Evolutionary conservation across 2,888 invertebrate genomes (phyloP).

Genomic region (Cheilosia pagana): DNA sequence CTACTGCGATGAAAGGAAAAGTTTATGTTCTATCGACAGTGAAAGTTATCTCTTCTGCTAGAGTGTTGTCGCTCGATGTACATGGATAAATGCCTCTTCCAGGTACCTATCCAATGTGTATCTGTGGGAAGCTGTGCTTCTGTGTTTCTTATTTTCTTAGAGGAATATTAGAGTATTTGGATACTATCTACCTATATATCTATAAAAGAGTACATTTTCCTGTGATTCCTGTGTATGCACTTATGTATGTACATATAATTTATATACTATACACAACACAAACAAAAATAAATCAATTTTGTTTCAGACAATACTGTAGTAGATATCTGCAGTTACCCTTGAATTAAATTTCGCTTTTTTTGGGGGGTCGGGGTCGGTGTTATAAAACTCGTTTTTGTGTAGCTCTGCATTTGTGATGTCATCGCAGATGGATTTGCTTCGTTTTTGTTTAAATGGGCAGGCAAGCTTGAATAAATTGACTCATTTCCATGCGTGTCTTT

Average conservation of each 20-base stretch:
- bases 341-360: slow-evolving; percentile 36
- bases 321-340: slow-evolving; percentile 16
- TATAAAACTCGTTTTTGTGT: slow-evolving; percentile 44
- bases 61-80: slow-evolving; percentile 15
- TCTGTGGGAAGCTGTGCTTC: slow-evolving; percentile 23
- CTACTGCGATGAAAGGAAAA: slow-evolving; percentile 20
- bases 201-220: not conserved
- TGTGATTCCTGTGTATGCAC: not conserved
- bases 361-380: not conserved
- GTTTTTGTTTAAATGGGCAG: not conserved
- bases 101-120: not conserved
- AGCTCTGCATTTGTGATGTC: slow-evolving; percentile 46
- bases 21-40: slow-evolving; percentile 29
- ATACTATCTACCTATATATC: not conserved
- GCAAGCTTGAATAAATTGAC: slow-evolving; percentile 21
- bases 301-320: not conserved
- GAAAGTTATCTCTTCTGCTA: slow-evolving; percentile 9
- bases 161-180: not conserved
- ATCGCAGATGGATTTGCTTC: slow-evolving; percentile 34
- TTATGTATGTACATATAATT: too few relatives aligned
- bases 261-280: too few relatives aligned
- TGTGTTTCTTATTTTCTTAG: not conserved
- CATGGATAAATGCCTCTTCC: not conserved
- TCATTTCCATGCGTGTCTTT: slow-evolving; percentile 8
- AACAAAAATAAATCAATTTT: too few relatives aligned